A percentile compares a stretch with the other conserved stretches of the same genome.
phyloP scores from a whole-genome alignment of 2,888 invertebrate genomes.

The Adela reaumurella region DNA sequence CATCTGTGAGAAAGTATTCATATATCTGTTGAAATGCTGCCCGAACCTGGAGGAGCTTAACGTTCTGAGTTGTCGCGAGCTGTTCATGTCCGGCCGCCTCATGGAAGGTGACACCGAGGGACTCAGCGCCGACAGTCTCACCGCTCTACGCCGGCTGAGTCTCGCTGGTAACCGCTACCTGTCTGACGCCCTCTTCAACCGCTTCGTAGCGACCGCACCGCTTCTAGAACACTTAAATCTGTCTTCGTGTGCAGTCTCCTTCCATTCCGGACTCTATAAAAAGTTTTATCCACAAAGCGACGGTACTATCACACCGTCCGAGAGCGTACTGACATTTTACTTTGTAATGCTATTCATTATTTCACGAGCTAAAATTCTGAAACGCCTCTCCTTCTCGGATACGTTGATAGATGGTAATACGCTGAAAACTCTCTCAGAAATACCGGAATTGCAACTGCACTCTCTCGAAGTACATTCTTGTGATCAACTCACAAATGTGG shows the following conservation, averaged over 20 bases:
- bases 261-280: constrained; percentile 64
- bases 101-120: constrained; percentile 59
- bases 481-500: constrained; percentile 60
- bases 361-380: constrained; percentile 50
- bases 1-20: constrained; percentile 61
- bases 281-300: constrained; percentile 59
- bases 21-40: constrained; percentile 54
- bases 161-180: constrained; percentile 67
- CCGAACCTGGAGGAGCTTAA: constrained; percentile 55
- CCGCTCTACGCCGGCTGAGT: constrained; percentile 55
- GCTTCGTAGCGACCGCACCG: constrained; percentile 60
- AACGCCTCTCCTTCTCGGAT: constrained; percentile 60
- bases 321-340: constrained; percentile 68
- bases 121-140: constrained; percentile 36
- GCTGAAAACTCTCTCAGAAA: constrained; percentile 50
- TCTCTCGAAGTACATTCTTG: constrained; percentile 53
- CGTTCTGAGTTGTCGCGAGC: constrained; percentile 63
- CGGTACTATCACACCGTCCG: constrained; percentile 49
- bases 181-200: constrained; percentile 69
- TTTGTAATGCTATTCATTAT: constrained; percentile 59
- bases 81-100: constrained; percentile 71
- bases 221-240: constrained; percentile 60
- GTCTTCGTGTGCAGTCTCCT: constrained; percentile 66
- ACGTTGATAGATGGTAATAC: constrained; percentile 66
- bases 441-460: constrained; percentile 47